phyloP scores from a whole-genome alignment of 1,140 invertebrate species.

The Aplysia californica region DNA sequence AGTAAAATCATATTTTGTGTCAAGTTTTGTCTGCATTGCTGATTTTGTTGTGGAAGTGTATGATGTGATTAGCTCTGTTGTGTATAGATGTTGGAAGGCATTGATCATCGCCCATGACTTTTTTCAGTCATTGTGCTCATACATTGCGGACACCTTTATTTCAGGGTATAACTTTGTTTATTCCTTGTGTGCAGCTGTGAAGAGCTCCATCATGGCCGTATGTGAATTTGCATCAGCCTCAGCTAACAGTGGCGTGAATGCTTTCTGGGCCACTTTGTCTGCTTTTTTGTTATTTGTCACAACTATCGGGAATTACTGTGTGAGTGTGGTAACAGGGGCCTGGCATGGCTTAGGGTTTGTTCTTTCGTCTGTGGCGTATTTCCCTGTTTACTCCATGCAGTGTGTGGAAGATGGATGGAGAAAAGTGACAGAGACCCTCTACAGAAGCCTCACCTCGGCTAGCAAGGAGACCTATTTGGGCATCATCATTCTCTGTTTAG shows the following conservation, averaged over 20 bases:
- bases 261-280: neutral
- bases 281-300: constrained; percentile 11
- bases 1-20: neutral
- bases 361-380: constrained; percentile 23
- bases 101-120: neutral
- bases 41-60: neutral
- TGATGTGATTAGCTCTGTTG: neutral
- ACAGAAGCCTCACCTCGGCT: constrained; percentile 5
- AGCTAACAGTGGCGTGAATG: neutral
- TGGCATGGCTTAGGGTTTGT: constrained; percentile 34
- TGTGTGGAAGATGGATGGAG: constrained; percentile 22
- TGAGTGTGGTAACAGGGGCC: constrained; percentile 18
- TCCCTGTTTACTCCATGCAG: constrained; percentile 1
- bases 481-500: constrained; percentile 27
- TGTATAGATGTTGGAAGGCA: neutral
- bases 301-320: constrained; percentile 29
- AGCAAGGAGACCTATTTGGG: constrained; percentile 38
- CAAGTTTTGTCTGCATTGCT: neutral
- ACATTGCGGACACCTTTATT: neutral
- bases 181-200: neutral
- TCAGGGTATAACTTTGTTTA: neutral
- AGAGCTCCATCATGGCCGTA: neutral
- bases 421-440: neutral
- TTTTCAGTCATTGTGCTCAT: neutral
- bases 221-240: neutral